phyloP scores from a whole-genome alignment of 2,113 vertebrate genomes.

The Rhinoderma darwinii region DNA sequence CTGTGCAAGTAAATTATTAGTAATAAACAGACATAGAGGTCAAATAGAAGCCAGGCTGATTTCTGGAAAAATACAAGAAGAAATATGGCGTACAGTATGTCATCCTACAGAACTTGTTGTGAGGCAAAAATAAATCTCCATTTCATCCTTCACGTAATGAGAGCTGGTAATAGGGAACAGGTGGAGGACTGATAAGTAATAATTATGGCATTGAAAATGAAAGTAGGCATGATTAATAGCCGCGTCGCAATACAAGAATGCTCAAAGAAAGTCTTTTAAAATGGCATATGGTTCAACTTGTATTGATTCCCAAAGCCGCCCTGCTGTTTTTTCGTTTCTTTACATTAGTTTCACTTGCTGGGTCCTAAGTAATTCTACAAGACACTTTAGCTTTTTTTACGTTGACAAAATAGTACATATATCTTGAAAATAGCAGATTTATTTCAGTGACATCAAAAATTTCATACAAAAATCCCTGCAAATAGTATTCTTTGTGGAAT shows the following conservation, averaged over 20 bases:
- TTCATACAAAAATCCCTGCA: not conserved
- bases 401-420: not conserved
- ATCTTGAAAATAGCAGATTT: not conserved
- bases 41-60: slow-evolving; percentile 5
- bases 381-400: not conserved
- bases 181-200: slow-evolving; percentile 44
- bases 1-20: slow-evolving; percentile 10
- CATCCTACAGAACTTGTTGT: not conserved
- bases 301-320: slow-evolving; percentile 40
- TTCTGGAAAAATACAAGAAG: not conserved
- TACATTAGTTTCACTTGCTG: slow-evolving; percentile 29
- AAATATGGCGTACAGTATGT: slow-evolving; percentile 4
- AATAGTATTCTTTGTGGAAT: slow-evolving; percentile 1
- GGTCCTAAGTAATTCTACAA: slow-evolving; percentile 5
- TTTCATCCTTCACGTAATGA: not conserved
- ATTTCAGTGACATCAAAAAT: slow-evolving; percentile 4
- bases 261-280: slow-evolving; percentile 3
- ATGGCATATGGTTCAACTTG: slow-evolving; percentile 28
- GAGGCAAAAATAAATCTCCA: not conserved
- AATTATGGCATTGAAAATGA: slow-evolving; percentile 41
- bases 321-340: slow-evolving; percentile 25
- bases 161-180: slow-evolving; percentile 22
- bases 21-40: slow-evolving; percentile 4
- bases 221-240: slow-evolving; percentile 42
- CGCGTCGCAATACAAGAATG: not conserved